Conservation (phyloP, 2,797 vertebrate genomes). For the Cottoperca gobio region DNA sequence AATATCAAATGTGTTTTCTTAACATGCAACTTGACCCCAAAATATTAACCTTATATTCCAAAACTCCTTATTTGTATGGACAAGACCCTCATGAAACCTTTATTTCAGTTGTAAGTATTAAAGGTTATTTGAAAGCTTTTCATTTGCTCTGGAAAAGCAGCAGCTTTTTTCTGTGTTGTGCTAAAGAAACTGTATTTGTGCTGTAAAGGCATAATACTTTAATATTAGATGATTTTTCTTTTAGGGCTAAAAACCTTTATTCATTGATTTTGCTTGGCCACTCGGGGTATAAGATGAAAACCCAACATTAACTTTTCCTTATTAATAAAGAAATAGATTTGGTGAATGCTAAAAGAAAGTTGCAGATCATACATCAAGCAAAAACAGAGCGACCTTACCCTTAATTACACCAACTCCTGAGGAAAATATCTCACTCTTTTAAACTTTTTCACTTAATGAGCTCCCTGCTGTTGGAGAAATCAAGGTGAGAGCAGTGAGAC, state of each 20-base stretch:
- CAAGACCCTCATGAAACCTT: neutral
- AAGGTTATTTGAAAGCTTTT: neutral
- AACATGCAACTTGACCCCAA: neutral
- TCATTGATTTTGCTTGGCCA: neutral
- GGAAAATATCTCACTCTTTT: neutral
- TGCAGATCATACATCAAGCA: neutral
- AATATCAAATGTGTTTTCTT: conserved; percentile 11
- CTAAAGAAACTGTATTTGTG: neutral
- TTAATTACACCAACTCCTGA: neutral
- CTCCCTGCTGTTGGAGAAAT: neutral
- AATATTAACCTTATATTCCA: neutral
- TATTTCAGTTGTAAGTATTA: neutral
- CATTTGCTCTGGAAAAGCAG: neutral
- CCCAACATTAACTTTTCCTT: neutral
- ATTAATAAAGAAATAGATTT: too few relatives aligned
- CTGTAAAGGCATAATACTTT: neutral
- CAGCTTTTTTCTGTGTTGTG: neutral
- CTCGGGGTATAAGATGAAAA: accelerated
- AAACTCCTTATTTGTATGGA: neutral
- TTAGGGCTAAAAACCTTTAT: neutral
- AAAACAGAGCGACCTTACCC: neutral
- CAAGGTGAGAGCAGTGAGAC: neutral
- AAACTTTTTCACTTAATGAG: neutral
- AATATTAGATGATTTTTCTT: neutral
- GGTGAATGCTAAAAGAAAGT: neutral